These are phyloP conservation scores for Chloropsis hardwickii DNA, from an alignment of 2,113 vertebrate genomes.

Conservation along the genomic window DNA sequence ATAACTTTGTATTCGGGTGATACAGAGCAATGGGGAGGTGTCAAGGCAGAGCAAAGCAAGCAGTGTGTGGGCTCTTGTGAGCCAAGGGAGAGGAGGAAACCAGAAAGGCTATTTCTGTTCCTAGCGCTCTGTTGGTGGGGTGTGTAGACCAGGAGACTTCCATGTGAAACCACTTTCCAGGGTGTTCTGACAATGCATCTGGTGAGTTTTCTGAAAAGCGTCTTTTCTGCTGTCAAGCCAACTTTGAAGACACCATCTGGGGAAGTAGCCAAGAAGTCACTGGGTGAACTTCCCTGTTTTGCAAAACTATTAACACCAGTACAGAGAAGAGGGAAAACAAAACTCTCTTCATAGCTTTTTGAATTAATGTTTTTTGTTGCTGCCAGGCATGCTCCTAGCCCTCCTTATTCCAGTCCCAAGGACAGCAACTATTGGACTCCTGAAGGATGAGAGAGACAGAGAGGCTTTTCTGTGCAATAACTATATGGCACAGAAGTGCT, in stretches of 20 bases:
- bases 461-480: constrained; percentile 54
- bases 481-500: constrained; percentile 46
- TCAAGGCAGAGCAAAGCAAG: not conserved
- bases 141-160: not conserved
- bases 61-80: not conserved
- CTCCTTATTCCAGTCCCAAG: constrained; percentile 50
- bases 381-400: constrained; percentile 10
- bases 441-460: constrained; percentile 58
- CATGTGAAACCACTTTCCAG: not conserved
- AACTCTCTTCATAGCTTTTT: constrained; percentile 52
- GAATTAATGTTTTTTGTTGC: constrained; percentile 48
- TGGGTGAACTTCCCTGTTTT: constrained; percentile 44
- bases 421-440: constrained; percentile 52
- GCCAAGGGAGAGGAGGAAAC: not conserved
- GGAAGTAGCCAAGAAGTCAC: constrained; percentile 46
- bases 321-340: constrained; percentile 29
- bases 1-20: not conserved
- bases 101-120: not conserved
- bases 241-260: constrained; percentile 32
- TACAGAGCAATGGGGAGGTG: not conserved
- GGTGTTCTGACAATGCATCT: not conserved
- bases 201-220: not conserved
- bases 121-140: not conserved
- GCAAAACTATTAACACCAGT: constrained; percentile 25
- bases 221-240: constrained; percentile 14